Percentiles rank a stretch among this genome's conserved stretches.
Evolutionary conservation across 2,113 vertebrate species (phyloP).

Genomic region (Syngnathus scovelli): DNA sequence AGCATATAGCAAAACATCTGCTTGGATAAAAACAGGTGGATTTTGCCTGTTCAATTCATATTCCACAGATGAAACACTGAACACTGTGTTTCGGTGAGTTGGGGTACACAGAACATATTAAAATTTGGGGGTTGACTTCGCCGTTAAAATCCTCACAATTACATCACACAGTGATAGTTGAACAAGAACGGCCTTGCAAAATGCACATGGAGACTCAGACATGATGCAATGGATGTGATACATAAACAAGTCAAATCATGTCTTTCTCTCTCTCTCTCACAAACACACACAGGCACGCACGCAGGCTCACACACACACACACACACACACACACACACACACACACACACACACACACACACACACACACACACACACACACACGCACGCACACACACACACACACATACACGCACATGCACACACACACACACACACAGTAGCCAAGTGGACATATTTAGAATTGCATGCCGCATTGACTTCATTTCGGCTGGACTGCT

Average conservation of each 20-base stretch:
- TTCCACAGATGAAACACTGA: too few species aligned
- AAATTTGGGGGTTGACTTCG: too few species aligned
- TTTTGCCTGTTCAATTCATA: too few species aligned
- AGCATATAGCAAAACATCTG: too few species aligned
- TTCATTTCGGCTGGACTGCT: neutral
- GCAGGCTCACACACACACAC: too few species aligned
- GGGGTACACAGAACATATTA: too few species aligned
- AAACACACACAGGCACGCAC: too few species aligned
- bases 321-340: neutral
- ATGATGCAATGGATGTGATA: neutral
- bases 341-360: neutral
- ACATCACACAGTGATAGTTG: neutral
- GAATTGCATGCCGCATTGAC: neutral
- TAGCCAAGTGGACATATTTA: neutral
- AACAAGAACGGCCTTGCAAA: constrained; percentile 2
- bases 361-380: too few species aligned
- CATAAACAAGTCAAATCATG: constrained; percentile 8
- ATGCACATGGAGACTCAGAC: neutral
- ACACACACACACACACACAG: constrained; percentile 5
- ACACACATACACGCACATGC: too few species aligned
- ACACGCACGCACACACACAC: too few species aligned
- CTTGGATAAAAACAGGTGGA: too few species aligned
- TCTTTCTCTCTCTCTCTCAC: constrained; percentile 17
- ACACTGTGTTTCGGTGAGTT: too few species aligned
- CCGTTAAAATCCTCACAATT: neutral